These are phyloP conservation scores for Epiperipatus broadwayi DNA, from an alignment of 2,888 invertebrate species.

Conservation along the genomic window DNA sequence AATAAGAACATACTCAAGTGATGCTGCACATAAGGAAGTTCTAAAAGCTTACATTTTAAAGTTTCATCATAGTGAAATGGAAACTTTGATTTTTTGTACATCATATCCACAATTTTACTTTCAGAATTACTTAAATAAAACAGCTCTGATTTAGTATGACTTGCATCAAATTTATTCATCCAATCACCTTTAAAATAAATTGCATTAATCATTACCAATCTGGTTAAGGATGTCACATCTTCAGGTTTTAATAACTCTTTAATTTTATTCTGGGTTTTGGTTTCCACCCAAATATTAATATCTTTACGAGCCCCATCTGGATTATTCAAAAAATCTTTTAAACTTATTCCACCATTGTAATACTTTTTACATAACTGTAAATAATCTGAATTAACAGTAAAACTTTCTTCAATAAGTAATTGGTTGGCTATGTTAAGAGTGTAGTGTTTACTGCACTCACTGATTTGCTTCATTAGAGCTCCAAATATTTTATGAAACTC, in stretches of 20 bases:
- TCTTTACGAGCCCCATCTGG: neutral
- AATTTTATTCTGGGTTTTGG: conserved; percentile 10
- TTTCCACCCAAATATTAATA: conserved; percentile 11
- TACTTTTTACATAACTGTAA: no score
- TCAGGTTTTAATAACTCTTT: no score
- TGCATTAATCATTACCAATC: conserved; percentile 58
- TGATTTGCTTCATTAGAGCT: no score
- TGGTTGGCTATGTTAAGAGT: no score
- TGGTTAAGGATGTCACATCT: conserved; percentile 38
- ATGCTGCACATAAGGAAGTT: conserved; percentile 29
- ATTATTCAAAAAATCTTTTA: conserved; percentile 7
- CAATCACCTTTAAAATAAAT: conserved; percentile 69
- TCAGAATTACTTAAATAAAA: conserved; percentile 37
- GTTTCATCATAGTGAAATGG: conserved; percentile 8
- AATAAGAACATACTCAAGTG: conserved; percentile 55
- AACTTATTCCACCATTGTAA: neutral
- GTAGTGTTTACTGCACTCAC: no score
- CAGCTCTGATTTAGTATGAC: conserved; percentile 47
- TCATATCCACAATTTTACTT: conserved; percentile 9
- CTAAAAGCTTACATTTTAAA: conserved; percentile 13
- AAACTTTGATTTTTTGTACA: conserved; percentile 11
- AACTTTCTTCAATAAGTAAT: no score
- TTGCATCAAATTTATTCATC: conserved; percentile 46
- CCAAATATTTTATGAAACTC: no score
- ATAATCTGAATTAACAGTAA: no score